Evolutionary conservation across 2,888 invertebrate species (phyloP), one percentile per base, ranked within the genome.

Genomic region (Brachyptera risi): DNA sequence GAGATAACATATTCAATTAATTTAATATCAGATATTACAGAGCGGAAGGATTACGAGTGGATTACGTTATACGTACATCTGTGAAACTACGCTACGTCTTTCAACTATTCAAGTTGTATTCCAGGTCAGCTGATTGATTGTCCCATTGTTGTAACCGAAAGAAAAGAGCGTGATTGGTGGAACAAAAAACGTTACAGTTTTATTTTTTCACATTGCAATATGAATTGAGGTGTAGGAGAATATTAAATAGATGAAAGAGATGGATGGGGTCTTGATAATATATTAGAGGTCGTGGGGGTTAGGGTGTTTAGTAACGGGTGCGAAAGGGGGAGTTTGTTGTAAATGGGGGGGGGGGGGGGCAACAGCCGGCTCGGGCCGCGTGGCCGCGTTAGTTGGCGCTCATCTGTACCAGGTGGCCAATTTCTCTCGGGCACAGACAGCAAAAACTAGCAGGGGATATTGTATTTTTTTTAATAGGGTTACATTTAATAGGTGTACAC

Each of bases 191-290:
- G 31, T 54, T 21, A 37, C 7, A 21, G 47, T 21, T 54, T 3
- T 15, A 31, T 35, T 54, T 19, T 24, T 31, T 15, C 15, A 26
- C 31, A 3, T 7, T 11, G 26, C 26, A 31, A 26, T 24, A 21
- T 24, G 49, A 31, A 21, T 35, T 19, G 35, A 54, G 54, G 37
- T 54, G 37, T 35, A 17, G 19, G 35, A 19, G 37, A 37, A 54
- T 47, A 47, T 54, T 54, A 54, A 47, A 35, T 37, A 17, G 35
- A 35, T 35, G 37, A 54, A 54, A 35, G 54, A 54, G 54, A 54
- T 54, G 54, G 54, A 54, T 54, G 35, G 35, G 54, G 54, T 54
- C 54, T 54, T 54, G 54, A 54, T 54, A 35, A 54, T 54, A 54
- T 37, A 54, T 54, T 54, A 54, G 54, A 37, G 54, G 54, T 54